A percentile compares a stretch with the other conserved stretches of the same genome.
Conservation (phyloP, 1,140 invertebrate genomes). For the Diorhabda sublineata region DNA sequence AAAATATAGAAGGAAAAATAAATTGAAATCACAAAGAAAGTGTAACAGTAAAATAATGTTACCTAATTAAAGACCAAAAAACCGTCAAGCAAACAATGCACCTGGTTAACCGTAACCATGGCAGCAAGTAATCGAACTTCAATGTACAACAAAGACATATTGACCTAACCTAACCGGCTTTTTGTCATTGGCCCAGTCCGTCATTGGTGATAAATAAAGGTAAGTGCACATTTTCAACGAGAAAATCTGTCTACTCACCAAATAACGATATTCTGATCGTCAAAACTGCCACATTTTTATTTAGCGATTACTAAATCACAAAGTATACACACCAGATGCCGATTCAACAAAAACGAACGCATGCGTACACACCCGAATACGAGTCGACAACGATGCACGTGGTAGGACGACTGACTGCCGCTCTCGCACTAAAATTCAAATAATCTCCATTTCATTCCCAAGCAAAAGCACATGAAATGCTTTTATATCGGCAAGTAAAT, state of each 20-base stretch:
- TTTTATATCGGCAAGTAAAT: too few species aligned
- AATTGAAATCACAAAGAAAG: too few species aligned
- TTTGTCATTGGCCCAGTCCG: not conserved
- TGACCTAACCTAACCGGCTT: not conserved
- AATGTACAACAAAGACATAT: not conserved
- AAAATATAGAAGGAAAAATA: too few species aligned
- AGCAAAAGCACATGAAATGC: too few species aligned
- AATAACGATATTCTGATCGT: not conserved
- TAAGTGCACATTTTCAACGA: not conserved
- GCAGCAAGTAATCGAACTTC: not conserved
- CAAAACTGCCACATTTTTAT: not conserved
- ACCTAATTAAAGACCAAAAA: too few species aligned
- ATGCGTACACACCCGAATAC: not conserved
- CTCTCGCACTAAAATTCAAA: not conserved
- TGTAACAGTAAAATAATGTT: too few species aligned
- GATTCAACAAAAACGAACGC: not conserved
- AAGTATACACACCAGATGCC: not conserved
- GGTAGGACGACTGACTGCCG: not conserved
- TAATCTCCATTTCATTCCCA: too few species aligned
- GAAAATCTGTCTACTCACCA: not conserved
- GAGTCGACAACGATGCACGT: not conserved
- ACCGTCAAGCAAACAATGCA: not conserved
- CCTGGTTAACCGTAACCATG: not conserved
- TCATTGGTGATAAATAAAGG: not conserved
- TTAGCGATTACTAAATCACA: not conserved